Conservation (phyloP, 2,888 invertebrate species). For the Chymomyza caudatula region DNA sequence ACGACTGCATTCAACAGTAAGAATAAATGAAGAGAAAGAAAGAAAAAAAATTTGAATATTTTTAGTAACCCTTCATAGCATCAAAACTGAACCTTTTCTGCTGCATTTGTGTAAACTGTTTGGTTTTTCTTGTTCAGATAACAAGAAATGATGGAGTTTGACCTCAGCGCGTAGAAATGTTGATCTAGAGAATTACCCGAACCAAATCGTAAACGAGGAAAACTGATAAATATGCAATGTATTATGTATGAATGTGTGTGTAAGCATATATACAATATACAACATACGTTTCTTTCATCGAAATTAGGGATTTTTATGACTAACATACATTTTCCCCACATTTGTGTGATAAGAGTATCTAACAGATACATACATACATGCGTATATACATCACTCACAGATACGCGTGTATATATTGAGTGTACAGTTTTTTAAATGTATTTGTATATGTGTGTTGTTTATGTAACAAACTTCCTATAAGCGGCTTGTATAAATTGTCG, state of each 20-base stretch:
- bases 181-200: background rate
- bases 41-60: no score
- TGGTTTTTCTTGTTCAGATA: background rate
- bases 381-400: background rate
- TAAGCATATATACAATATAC: no score
- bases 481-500: constrained; percentile 49
- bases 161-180: background rate
- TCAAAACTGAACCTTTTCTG: background rate
- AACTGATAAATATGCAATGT: background rate
- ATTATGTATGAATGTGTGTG: no score
- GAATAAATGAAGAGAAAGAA: no score
- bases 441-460: background rate
- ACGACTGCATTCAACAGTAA: no score
- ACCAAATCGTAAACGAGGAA: background rate
- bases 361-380: background rate
- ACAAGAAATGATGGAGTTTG: background rate
- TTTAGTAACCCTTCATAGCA: background rate
- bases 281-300: no score
- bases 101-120: background rate
- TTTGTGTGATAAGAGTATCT: no score
- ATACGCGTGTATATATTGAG: background rate
- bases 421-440: no score
- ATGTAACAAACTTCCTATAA: background rate
- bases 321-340: no score
- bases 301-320: no score